Conservation (phyloP, 2,113 vertebrate species). For the Onychostoma macrolepis region DNA sequence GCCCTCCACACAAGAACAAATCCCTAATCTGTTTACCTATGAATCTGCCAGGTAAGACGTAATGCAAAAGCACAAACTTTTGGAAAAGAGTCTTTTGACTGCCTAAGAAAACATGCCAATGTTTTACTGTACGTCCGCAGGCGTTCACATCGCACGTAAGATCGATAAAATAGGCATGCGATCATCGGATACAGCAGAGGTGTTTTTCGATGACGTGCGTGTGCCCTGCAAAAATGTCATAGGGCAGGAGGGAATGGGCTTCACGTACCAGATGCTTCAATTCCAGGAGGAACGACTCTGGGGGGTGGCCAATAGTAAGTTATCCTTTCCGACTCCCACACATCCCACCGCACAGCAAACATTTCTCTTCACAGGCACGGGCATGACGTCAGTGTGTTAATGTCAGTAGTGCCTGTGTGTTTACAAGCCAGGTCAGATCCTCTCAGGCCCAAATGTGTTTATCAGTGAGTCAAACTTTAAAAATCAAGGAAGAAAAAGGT, state of each 20-base stretch:
- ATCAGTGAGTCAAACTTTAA: neutral
- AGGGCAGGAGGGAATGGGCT: conserved; percentile 85
- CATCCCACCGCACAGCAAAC: neutral
- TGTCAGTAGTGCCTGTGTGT: neutral
- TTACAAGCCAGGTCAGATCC: neutral
- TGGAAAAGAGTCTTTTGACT: neutral
- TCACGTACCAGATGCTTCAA: conserved; percentile 88
- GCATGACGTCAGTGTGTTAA: conserved; percentile 10
- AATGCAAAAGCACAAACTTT: neutral
- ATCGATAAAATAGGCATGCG: conserved; percentile 86
- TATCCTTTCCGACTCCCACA: conserved; percentile 8
- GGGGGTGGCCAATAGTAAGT: conserved; percentile 81
- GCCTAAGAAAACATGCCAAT: neutral
- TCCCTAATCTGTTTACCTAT: conserved; percentile 85
- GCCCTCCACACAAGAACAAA: conserved; percentile 79
- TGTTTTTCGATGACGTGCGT: conserved; percentile 85
- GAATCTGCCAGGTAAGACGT: conserved; percentile 77
- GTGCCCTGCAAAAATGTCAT: conserved; percentile 83
- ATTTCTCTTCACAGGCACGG: neutral
- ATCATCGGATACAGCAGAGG: conserved; percentile 82
- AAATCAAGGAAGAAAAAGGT: neutral
- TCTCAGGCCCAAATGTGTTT: neutral
- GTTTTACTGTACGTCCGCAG: conserved; percentile 61
- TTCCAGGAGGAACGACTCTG: conserved; percentile 87
- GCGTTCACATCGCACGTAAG: conserved; percentile 81